phyloP scores from a whole-genome alignment of 1,140 invertebrate species.

The Drosophila rhopaloa region DNA sequence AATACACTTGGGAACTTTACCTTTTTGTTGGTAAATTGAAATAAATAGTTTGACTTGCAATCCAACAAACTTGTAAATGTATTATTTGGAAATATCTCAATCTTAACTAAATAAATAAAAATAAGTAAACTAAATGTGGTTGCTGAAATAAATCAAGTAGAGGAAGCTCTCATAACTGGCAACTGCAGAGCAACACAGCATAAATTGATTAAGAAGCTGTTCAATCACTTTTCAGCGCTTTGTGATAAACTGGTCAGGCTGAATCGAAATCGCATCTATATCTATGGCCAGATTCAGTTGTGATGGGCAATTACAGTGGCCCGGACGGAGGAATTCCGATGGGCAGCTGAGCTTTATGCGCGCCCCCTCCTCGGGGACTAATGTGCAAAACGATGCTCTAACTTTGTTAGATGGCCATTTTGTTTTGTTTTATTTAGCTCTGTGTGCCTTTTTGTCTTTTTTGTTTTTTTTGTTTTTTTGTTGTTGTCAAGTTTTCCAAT shows the following conservation, averaged over 20 bases:
- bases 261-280: constrained; percentile 20
- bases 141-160: constrained; percentile 19
- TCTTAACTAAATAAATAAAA: not conserved
- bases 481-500: constrained; percentile 73
- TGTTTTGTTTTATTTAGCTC: constrained; percentile 36
- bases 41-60: not conserved
- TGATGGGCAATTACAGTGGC: constrained; percentile 36
- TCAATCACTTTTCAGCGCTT: constrained; percentile 49
- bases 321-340: not conserved
- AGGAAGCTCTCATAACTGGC: constrained; percentile 19
- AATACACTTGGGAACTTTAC: too few relatives aligned
- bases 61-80: not conserved
- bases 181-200: constrained; percentile 3
- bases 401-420: constrained; percentile 46
- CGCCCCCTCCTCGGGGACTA: constrained; percentile 21
- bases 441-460: constrained; percentile 5
- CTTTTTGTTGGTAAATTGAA: not conserved
- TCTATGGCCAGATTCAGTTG: constrained; percentile 7
- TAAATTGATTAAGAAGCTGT: constrained; percentile 44
- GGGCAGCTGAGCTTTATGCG: constrained; percentile 1
- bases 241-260: constrained; percentile 35
- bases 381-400: constrained; percentile 39
- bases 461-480: constrained; percentile 35
- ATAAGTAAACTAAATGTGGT: not conserved
- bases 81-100: not conserved